phyloP scores from a whole-genome alignment of 2,113 vertebrate genomes.

The Seriola aureovittata region DNA sequence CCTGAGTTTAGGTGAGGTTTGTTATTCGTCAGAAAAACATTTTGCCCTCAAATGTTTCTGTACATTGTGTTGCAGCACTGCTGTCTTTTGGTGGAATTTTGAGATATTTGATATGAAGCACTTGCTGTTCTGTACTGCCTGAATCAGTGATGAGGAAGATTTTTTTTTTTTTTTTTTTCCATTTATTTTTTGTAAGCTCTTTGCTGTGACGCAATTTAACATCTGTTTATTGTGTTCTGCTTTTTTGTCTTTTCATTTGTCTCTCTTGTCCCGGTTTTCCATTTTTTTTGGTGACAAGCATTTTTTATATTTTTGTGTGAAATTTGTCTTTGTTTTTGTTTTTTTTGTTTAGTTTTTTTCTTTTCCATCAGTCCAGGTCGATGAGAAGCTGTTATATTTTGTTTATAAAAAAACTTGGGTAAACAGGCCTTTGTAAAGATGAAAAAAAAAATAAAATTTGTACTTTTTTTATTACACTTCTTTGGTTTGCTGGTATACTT shows the following conservation, averaged over 20 bases:
- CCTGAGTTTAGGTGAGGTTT: slow-evolving; percentile 12
- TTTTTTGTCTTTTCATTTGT: slow-evolving; percentile 57
- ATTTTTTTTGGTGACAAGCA: slow-evolving; percentile 66
- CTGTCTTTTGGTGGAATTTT: slow-evolving; percentile 63
- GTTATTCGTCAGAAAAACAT: slow-evolving; percentile 28
- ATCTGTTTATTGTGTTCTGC: slow-evolving; percentile 56
- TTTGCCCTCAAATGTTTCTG: slow-evolving; percentile 41
- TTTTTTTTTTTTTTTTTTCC: slow-evolving; percentile 28
- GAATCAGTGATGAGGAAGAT: slow-evolving; percentile 67
- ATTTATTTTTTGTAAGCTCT: slow-evolving; percentile 65
- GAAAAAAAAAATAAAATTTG: slow-evolving; percentile 94
- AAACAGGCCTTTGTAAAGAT: slow-evolving; percentile 93
- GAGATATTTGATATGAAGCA: slow-evolving; percentile 78
- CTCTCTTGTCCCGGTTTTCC: slow-evolving; percentile 53
- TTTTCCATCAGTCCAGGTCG: slow-evolving; percentile 87
- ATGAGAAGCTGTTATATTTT: slow-evolving; percentile 98
- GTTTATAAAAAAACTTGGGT: slow-evolving; percentile 90
- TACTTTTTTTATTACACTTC: slow-evolving; percentile 91
- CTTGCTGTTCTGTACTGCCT: slow-evolving; percentile 81
- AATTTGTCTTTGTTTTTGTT: slow-evolving; percentile 35
- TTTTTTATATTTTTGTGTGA: slow-evolving; percentile 56
- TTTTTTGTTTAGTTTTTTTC: slow-evolving; percentile 41
- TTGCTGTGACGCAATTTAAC: slow-evolving; percentile 59
- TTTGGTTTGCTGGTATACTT: slow-evolving; percentile 8
- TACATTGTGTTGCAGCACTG: slow-evolving; percentile 69